Conservation (phyloP, 1,140 invertebrate species). For the Leptonema lineaticorne region DNA sequence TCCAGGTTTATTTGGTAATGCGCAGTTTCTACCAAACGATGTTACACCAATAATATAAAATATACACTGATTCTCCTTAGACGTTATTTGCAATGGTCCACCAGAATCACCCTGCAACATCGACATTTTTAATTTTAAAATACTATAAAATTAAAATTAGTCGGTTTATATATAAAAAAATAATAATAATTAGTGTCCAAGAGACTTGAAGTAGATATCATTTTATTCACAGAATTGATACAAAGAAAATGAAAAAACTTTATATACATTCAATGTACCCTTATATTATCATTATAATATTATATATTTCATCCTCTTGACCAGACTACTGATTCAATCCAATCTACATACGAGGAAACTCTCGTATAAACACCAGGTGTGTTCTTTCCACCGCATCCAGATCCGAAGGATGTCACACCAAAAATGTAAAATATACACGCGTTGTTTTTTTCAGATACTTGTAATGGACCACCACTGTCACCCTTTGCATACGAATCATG, state of each 20-base stretch:
- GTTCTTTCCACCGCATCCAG: conserved; percentile 46
- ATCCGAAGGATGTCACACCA: conserved; percentile 49
- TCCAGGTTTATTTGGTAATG: conserved; percentile 15
- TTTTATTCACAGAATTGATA: too few species aligned
- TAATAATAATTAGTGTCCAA: too few species aligned
- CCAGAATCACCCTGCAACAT: conserved; percentile 60
- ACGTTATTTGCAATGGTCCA: conserved; percentile 53
- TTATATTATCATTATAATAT: too few species aligned
- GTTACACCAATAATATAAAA: conserved; percentile 55
- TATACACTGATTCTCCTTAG: conserved; percentile 45
- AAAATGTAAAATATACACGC: conserved; percentile 41
- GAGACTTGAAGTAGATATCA: too few species aligned
- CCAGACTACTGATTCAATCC: conserved; percentile 54
- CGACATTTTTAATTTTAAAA: conserved; percentile 23
- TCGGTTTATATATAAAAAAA: too few species aligned
- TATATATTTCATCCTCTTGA: conserved; percentile 8
- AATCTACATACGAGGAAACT: conserved; percentile 51
- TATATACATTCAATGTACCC: too few species aligned
- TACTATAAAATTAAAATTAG: too few species aligned
- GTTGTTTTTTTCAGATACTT: conserved; percentile 11
- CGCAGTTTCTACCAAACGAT: conserved; percentile 57
- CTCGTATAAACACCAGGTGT: conserved; percentile 56
- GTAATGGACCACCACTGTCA: conserved; percentile 42
- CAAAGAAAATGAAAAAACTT: too few species aligned
- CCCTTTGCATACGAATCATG: conserved; percentile 45